A percentile compares a stretch with the other conserved stretches of the same genome.
Evolutionary conservation across 1,140 invertebrate genomes (phyloP).

Genomic region (Hyphantria cunea): DNA sequence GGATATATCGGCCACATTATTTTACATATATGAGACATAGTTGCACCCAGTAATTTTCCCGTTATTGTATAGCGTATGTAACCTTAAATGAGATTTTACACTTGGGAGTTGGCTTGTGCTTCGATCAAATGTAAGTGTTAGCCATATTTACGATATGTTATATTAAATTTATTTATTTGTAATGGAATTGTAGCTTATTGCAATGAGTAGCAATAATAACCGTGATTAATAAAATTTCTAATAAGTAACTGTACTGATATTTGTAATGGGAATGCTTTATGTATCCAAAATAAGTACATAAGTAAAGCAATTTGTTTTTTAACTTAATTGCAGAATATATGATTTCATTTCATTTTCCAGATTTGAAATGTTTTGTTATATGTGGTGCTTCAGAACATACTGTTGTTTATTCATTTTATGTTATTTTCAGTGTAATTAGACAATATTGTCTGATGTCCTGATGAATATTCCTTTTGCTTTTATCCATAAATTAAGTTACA

Average conservation of each 20-base stretch:
- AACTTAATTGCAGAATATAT: too few species aligned
- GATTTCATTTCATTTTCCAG: too few species aligned
- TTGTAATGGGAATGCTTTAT: not conserved
- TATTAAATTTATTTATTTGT: not conserved
- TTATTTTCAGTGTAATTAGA: too few species aligned
- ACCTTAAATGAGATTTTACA: conserved; percentile 20
- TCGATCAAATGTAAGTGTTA: not conserved
- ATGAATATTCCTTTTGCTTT: too few species aligned
- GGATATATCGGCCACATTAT: conserved; percentile 77
- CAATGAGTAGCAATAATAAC: not conserved
- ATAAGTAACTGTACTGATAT: not conserved
- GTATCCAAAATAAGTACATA: too few species aligned
- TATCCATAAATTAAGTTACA: too few species aligned
- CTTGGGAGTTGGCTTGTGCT: not conserved
- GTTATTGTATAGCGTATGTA: conserved; percentile 14
- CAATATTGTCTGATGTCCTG: not conserved
- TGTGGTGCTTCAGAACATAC: too few species aligned
- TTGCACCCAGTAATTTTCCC: conserved; percentile 64
- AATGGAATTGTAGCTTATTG: not conserved
- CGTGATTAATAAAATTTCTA: not conserved
- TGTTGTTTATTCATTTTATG: too few species aligned
- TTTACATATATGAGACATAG: conserved; percentile 79
- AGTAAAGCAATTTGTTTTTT: too few species aligned
- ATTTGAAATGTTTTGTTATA: too few species aligned
- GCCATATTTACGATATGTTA: not conserved